These are phyloP conservation scores for Burhinus bistriatus DNA, from an alignment of 2,113 vertebrate genomes.

Conservation along the genomic window DNA sequence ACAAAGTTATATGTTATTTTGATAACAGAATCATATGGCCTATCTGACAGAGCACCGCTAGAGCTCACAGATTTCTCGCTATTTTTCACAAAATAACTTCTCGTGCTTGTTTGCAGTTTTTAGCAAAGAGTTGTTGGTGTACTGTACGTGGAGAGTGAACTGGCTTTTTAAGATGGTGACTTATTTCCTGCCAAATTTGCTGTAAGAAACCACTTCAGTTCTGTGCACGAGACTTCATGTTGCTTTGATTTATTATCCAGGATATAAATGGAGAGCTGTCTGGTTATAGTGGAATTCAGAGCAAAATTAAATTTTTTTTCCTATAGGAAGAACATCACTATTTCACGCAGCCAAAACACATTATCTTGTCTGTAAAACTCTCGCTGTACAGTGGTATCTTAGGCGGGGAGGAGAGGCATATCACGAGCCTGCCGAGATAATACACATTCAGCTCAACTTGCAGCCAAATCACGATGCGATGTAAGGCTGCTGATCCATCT, in stretches of 20 bases:
- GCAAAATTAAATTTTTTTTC: constrained; percentile 25
- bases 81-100: background rate
- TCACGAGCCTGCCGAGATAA: background rate
- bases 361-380: background rate
- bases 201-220: constrained; percentile 55
- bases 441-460: background rate
- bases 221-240: background rate
- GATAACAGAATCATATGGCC: background rate
- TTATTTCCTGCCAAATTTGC: constrained; percentile 49
- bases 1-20: background rate
- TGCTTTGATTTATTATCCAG: constrained; percentile 47
- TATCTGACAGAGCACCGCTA: background rate
- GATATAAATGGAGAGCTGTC: constrained; percentile 5
- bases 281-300: constrained; percentile 12
- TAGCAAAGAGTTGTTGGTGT: background rate
- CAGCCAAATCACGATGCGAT: background rate
- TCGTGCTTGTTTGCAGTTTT: background rate
- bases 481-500: background rate
- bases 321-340: background rate
- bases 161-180: background rate
- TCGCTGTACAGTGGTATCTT: accelerated
- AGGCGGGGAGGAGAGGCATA: background rate
- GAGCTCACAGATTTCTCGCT: background rate
- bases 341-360: background rate
- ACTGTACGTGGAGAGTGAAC: background rate